Evolutionary conservation across 1,140 invertebrate species (phyloP).

Genomic region (Paraescarpia echinospica): DNA sequence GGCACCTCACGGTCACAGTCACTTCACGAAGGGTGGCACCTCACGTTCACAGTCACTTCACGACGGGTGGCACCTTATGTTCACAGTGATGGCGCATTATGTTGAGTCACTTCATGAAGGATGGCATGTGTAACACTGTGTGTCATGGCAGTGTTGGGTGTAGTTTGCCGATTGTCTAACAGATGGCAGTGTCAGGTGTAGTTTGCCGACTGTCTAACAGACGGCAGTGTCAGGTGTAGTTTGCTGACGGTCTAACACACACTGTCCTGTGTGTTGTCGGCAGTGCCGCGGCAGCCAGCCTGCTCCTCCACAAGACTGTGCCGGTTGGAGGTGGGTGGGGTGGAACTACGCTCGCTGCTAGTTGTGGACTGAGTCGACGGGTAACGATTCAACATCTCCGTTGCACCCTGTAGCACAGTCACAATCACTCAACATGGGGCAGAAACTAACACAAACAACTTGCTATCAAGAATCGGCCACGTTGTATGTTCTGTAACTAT

Average conservation of each 20-base stretch:
- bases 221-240: not conserved
- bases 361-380: slow-evolving; percentile 81
- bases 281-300: slow-evolving; percentile 67
- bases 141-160: too few relatives aligned
- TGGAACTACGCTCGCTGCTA: slow-evolving; percentile 73
- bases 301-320: slow-evolving; percentile 55
- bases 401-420: not conserved
- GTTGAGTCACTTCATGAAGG: too few relatives aligned
- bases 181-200: too few relatives aligned
- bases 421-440: not conserved
- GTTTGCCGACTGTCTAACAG: too few relatives aligned
- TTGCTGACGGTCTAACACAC: not conserved
- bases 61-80: too few relatives aligned
- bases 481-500: too few relatives aligned
- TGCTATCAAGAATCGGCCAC: too few relatives aligned
- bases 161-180: not conserved
- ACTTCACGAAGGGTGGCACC: not conserved
- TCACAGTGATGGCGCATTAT: too few relatives aligned
- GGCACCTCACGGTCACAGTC: too few relatives aligned
- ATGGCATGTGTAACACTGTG: too few relatives aligned
- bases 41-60: too few relatives aligned
- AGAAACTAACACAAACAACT: not conserved
- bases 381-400: slow-evolving; percentile 63
- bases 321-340: slow-evolving; percentile 65
- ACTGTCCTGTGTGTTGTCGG: slow-evolving; percentile 21